Evolutionary conservation across 2,888 invertebrate genomes (phyloP).

Genomic region (Drosophila paracracens): DNA sequence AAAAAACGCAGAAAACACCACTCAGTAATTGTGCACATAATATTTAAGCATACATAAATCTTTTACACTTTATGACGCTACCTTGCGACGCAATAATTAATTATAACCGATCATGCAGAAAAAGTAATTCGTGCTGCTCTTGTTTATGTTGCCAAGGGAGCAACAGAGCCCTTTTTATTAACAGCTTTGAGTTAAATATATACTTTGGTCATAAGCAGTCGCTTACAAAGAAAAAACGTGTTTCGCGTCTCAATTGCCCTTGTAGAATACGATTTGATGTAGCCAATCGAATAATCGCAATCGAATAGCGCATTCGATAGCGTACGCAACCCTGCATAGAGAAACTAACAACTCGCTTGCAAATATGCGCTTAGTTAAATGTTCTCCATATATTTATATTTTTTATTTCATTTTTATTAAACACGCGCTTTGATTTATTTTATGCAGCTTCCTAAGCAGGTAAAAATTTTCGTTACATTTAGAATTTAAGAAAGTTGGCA

Average conservation of each 20-base stretch:
- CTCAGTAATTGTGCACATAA: slow-evolving; percentile 45
- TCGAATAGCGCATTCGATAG: slow-evolving; percentile 31
- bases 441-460: slow-evolving; percentile 12
- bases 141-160: not conserved
- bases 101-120: slow-evolving; percentile 10
- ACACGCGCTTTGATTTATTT: slow-evolving; percentile 27
- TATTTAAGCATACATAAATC: slow-evolving; percentile 5
- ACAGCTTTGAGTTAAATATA: not conserved
- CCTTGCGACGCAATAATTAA: slow-evolving; percentile 48
- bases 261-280: not conserved
- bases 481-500: slow-evolving; percentile 59
- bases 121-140: slow-evolving; percentile 1
- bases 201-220: slow-evolving; percentile 7
- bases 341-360: slow-evolving; percentile 28
- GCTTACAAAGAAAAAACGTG: slow-evolving; percentile 62
- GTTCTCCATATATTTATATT: slow-evolving; percentile 1
- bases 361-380: slow-evolving; percentile 11
- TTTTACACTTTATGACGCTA: slow-evolving; percentile 26
- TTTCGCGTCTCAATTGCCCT: slow-evolving; percentile 42
- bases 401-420: slow-evolving; percentile 12
- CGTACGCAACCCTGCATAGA: slow-evolving; percentile 36
- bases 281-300: slow-evolving; percentile 43
- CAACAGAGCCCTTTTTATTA: slow-evolving; percentile 1
- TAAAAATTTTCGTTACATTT: slow-evolving; percentile 23
- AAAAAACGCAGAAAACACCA: slow-evolving; percentile 57